Evolutionary conservation across 2,113 vertebrate species (phyloP).

Genomic region (Puntigrus tetrazona): DNA sequence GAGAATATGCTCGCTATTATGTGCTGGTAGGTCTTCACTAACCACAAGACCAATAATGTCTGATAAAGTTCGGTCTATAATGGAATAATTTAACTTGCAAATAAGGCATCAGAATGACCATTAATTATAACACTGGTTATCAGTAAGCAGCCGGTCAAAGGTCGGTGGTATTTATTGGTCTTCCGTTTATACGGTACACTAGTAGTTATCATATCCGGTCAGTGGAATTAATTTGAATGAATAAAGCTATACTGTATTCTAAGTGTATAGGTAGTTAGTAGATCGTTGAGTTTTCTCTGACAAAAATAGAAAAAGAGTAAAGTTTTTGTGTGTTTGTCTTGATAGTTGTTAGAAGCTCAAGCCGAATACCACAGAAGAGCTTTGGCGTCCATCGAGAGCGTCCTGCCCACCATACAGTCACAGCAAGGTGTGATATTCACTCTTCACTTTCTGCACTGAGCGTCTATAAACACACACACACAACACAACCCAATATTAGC

Average conservation of each 20-base stretch:
- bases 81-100: background rate
- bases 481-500: too few species aligned
- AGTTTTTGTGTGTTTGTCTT: constrained; percentile 76
- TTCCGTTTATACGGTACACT: background rate
- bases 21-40: constrained; percentile 80
- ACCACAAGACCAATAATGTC: background rate
- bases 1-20: constrained; percentile 89
- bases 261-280: background rate
- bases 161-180: background rate
- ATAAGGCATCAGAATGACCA: background rate
- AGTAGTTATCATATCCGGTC: background rate
- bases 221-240: background rate
- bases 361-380: constrained; percentile 98
- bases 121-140: background rate
- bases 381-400: constrained; percentile 90
- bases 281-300: background rate
- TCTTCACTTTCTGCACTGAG: background rate
- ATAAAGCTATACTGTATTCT: background rate
- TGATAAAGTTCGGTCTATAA: background rate
- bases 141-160: background rate
- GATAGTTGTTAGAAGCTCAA: constrained; percentile 96
- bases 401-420: constrained; percentile 88
- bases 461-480: too few species aligned
- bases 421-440: constrained; percentile 85
- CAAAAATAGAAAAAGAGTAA: constrained; percentile 16